Conservation (phyloP, 1,140 invertebrate species). For the Hyposmocoma kahamanoa region DNA sequence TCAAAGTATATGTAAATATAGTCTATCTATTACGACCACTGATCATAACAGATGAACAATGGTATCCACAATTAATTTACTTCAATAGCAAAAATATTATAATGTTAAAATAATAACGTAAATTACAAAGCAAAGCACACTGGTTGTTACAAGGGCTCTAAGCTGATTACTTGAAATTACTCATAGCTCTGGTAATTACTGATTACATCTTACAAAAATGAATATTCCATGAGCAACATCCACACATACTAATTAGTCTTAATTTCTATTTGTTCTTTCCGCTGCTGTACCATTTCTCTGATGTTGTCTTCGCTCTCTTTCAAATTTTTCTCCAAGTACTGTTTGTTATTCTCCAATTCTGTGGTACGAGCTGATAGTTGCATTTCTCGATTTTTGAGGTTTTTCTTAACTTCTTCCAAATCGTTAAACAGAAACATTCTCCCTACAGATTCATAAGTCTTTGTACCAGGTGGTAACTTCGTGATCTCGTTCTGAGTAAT, state of each 20-base stretch:
- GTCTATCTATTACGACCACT: no score
- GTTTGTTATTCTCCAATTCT: slow-evolving; percentile 83
- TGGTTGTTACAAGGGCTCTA: no score
- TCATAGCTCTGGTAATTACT: no score
- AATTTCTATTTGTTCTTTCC: slow-evolving; percentile 69
- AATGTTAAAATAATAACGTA: no score
- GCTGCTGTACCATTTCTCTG: slow-evolving; percentile 86
- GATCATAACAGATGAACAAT: no score
- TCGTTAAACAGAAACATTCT: slow-evolving; percentile 88
- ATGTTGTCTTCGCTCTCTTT: slow-evolving; percentile 91
- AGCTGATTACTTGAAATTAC: no score
- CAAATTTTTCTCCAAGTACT: slow-evolving; percentile 83
- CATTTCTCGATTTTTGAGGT: slow-evolving; percentile 77
- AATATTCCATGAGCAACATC: no score
- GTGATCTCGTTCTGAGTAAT: slow-evolving; percentile 79
- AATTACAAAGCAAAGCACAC: no score
- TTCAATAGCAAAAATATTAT: no score
- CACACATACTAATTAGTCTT: slow-evolving; percentile 18
- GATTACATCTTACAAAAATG: no score
- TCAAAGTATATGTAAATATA: no score
- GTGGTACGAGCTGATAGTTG: slow-evolving; percentile 82
- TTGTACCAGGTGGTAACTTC: slow-evolving; percentile 76
- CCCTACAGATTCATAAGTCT: slow-evolving; percentile 87
- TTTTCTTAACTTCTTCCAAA: slow-evolving; percentile 77
- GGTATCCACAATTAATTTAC: no score